Conservation (phyloP, 2,888 invertebrate genomes). For the Melanostoma scalare region DNA sequence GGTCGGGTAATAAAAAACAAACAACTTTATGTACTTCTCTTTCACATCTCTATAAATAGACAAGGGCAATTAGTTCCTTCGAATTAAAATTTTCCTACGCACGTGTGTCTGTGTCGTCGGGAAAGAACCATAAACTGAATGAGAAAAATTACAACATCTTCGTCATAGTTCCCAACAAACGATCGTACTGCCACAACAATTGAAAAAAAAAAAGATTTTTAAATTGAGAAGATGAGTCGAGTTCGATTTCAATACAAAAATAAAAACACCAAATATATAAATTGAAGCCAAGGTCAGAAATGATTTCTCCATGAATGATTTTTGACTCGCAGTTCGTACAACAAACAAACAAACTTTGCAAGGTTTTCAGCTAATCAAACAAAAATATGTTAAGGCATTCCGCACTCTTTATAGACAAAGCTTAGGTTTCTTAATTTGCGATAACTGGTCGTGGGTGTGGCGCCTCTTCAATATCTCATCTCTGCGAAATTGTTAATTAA, state of each 20-base stretch:
- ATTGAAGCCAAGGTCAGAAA: slow-evolving; percentile 43
- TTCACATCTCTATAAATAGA: slow-evolving; percentile 17
- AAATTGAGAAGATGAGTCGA: too few relatives aligned
- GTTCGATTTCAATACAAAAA: too few relatives aligned
- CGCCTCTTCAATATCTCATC: slow-evolving; percentile 1
- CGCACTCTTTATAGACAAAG: neutral
- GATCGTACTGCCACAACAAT: too few relatives aligned
- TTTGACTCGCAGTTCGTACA: neutral
- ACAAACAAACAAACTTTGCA: slow-evolving; percentile 6
- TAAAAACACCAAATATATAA: neutral
- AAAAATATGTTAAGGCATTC: neutral
- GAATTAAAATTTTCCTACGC: neutral
- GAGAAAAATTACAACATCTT: too few relatives aligned
- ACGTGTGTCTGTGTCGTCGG: neutral
- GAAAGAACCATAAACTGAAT: too few relatives aligned
- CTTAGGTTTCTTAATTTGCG: too few relatives aligned
- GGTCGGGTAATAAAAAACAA: slow-evolving; percentile 1
- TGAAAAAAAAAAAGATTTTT: too few relatives aligned
- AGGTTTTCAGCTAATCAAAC: slow-evolving; percentile 8
- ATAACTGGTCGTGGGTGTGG: slow-evolving; percentile 37
- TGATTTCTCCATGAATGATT: too few relatives aligned
- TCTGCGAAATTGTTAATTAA: slow-evolving; percentile 22
- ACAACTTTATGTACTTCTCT: slow-evolving; percentile 9
- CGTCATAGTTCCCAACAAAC: too few relatives aligned
- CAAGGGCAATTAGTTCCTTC: neutral